These are phyloP conservation scores for Poeciliopsis infans DNA, from an alignment of 2,797 vertebrate species.

Conservation along the genomic window DNA sequence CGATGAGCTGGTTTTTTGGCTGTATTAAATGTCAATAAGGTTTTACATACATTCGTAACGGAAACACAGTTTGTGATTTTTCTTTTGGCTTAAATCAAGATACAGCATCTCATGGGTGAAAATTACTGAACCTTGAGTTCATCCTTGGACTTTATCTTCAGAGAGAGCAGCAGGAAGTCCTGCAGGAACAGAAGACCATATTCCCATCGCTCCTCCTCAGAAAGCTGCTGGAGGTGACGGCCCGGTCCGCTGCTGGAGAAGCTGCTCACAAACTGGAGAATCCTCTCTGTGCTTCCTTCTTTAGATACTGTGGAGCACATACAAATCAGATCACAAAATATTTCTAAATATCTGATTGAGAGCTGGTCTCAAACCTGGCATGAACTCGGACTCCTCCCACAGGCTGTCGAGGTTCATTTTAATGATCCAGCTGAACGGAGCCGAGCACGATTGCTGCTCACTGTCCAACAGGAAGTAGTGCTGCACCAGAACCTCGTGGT, in stretches of 20 bases:
- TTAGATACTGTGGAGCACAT: conserved; percentile 44
- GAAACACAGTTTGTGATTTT: not conserved
- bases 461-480: conserved; percentile 62
- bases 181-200: conserved; percentile 61
- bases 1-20: no score
- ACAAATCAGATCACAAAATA: not conserved
- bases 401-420: conserved; percentile 67
- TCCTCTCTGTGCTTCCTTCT: conserved; percentile 43
- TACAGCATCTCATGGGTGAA: not conserved
- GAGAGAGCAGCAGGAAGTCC: conserved; percentile 75
- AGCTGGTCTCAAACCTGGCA: conserved; percentile 61
- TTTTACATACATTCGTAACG: no score
- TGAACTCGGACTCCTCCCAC: conserved; percentile 81
- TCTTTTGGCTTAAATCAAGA: not conserved
- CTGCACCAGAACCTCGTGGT: conserved; percentile 76
- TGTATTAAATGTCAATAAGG: no score
- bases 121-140: conserved; percentile 62
- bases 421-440: conserved; percentile 81
- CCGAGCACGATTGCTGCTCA: conserved; percentile 48
- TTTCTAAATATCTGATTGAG: not conserved
- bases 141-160: conserved; percentile 65
- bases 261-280: conserved; percentile 71
- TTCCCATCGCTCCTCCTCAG: conserved; percentile 51
- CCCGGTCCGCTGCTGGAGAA: conserved; percentile 68
- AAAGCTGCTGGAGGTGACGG: conserved; percentile 60